Percentiles rank a stretch among this genome's conserved stretches.
These are phyloP conservation scores for Aproaerema taeniolella DNA, from an alignment of 2,888 invertebrate species.

Conservation along the genomic window DNA sequence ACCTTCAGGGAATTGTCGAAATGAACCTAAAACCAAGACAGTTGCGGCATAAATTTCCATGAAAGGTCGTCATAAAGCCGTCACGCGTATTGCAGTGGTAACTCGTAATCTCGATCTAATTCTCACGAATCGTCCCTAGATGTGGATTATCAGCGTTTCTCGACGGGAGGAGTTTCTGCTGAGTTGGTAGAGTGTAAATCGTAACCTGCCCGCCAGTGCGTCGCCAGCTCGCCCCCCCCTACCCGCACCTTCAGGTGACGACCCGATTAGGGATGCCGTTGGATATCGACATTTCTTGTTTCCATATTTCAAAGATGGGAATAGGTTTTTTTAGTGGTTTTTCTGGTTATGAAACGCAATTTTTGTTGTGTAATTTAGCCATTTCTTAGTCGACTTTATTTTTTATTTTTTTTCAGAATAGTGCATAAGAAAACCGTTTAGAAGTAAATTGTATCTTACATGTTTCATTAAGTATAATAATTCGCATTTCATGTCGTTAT, in stretches of 20 bases:
- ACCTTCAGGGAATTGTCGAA: no score
- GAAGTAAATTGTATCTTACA: no score
- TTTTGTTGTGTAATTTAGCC: no score
- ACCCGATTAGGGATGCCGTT: constrained; percentile 40
- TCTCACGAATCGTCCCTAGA: constrained; percentile 61
- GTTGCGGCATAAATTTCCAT: no score
- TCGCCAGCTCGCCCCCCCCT: constrained; percentile 52
- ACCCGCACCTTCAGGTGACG: constrained; percentile 66
- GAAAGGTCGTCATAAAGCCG: constrained; percentile 50
- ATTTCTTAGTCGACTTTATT: no score
- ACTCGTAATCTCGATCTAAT: constrained; percentile 68
- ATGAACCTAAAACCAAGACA: neutral
- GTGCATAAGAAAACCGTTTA: no score
- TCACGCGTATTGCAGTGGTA: constrained; percentile 40
- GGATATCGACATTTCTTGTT: constrained; percentile 1
- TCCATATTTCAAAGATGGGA: no score
- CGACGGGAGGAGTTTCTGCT: constrained; percentile 69
- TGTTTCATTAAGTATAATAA: no score
- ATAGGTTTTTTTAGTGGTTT: no score
- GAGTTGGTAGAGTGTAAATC: constrained; percentile 76
- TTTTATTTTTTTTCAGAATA: no score
- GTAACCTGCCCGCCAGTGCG: constrained; percentile 75
- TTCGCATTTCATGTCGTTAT: no score
- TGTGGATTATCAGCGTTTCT: constrained; percentile 74
- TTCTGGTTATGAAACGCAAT: no score